phyloP scores from a whole-genome alignment of 30 jellyfish, hydroid and myxozoan species.

The Aurelia aurita complex sp. Pacific region DNA sequence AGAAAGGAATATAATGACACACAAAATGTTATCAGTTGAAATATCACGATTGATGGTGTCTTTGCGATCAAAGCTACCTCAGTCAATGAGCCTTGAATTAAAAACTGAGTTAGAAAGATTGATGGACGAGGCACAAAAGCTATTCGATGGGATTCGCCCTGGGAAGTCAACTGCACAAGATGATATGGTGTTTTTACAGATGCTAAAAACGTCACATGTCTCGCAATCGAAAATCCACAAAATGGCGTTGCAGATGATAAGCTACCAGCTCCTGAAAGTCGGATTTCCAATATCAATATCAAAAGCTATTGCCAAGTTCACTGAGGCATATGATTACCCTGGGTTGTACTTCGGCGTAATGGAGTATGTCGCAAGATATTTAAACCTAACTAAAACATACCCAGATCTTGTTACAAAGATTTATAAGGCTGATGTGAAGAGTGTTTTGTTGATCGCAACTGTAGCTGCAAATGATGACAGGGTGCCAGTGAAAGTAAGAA shows the following conservation, averaged over 20 bases:
- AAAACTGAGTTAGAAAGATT: too few relatives aligned
- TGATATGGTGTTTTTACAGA: too few relatives aligned
- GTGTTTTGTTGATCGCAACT: slow-evolving; percentile 5
- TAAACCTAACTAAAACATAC: slow-evolving; percentile 1
- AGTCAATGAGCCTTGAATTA: too few relatives aligned
- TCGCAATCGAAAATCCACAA: not conserved
- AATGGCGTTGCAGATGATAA: not conserved
- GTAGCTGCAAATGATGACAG: not conserved
- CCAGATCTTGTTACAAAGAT: slow-evolving; percentile 5
- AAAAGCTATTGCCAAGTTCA: not conserved
- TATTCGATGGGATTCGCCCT: too few relatives aligned
- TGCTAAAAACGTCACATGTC: not conserved
- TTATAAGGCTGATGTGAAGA: slow-evolving; percentile 20
- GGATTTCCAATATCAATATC: slow-evolving; percentile 14
- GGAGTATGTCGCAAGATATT: not conserved
- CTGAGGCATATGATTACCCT: not conserved
- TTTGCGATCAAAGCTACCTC: too few relatives aligned
- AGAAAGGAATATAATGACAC: not conserved
- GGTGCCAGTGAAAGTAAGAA: not conserved
- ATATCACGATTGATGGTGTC: not conserved
- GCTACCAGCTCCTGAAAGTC: not conserved
- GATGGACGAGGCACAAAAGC: too few relatives aligned
- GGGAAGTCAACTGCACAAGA: too few relatives aligned
- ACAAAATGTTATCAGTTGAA: not conserved
- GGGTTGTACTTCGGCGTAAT: slow-evolving; percentile 11